Evolutionary conservation across 2,113 vertebrate genomes (phyloP).

Genomic region (Ictalurus furcatus): DNA sequence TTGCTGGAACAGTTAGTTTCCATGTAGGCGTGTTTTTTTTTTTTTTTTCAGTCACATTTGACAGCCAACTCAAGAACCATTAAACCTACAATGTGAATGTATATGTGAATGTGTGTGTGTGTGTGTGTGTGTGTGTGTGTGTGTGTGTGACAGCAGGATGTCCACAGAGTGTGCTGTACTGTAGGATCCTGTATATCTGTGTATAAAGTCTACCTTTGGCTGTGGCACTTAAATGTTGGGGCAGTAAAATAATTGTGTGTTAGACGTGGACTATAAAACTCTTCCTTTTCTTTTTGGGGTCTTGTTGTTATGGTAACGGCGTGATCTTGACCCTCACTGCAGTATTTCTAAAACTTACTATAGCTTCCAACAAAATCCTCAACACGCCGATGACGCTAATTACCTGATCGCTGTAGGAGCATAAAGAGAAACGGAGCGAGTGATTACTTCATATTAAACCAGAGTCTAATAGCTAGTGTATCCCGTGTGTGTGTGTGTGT

Average conservation of each 20-base stretch:
- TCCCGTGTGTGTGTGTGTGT: not conserved
- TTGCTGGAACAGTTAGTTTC: not conserved
- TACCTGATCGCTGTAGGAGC: not conserved
- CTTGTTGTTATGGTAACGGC: not conserved
- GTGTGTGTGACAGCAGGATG: not conserved
- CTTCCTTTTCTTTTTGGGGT: too few species aligned
- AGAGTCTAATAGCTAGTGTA: not conserved
- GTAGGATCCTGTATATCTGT: not conserved
- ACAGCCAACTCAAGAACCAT: not conserved
- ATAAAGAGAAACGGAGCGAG: not conserved
- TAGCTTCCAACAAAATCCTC: not conserved
- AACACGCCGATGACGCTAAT: not conserved
- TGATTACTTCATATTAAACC: constrained; percentile 10
- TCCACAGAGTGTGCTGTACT: not conserved
- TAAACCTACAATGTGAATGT: not conserved
- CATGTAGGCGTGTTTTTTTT: not conserved
- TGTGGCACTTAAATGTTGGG: not conserved
- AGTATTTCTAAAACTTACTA: not conserved
- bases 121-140: too few species aligned
- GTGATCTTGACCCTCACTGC: not conserved
- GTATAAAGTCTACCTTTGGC: not conserved
- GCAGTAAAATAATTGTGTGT: not conserved
- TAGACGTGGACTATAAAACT: not conserved
- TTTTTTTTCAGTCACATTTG: not conserved
- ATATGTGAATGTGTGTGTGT: too few species aligned